Base-by-base conservation (phyloP, 1,140 invertebrate species). In the Epicauta chinensis region DNA sequence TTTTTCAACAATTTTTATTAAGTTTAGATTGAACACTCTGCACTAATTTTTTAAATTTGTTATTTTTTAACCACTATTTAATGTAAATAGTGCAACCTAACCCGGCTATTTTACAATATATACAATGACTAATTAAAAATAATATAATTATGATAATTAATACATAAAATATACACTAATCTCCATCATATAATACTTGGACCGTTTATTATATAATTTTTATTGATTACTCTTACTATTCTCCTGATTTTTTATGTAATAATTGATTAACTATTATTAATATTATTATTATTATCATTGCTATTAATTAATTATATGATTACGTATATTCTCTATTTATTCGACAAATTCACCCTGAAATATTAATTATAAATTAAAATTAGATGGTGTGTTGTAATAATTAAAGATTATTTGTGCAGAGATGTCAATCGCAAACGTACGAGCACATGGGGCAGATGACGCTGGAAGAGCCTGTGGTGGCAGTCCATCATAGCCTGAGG, bases 71-170 rank as follows among this genome's bases (percentile, higher is more conserved):
- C 29, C 60, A 58, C 63, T 64, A 63, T 64, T 64, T 64, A 64
- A 64, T 64, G 63, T 64, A 64, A 64, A 64, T 61, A 64, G 61
- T 63, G 61, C 56, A 59, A 58, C 51, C 34, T 45, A 56, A 36
- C 32, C 37, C 45, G 46, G 51, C 59, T 64, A 64, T 64, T 48
- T 55, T 64, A 64, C 63, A 64, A 61, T 64, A 64, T 64, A 55
- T 64, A 64, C 63, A 64, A 55, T 60, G 43, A 48, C 16, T 48
- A 48, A 49, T 31, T 38, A 49, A 37, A 29, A 49, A 49, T 58
- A 49, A 37, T 37, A 49, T 30, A 58, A 61, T 53, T 44, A 51
- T 50, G 58, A 55, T 39, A 64, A 57, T 55, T 61, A 64, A 23
- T 23, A 23, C 23, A 23, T 23, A 58, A 62, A 58, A 64, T 59